A percentile compares a stretch with the other conserved stretches of the same genome.
These are phyloP conservation scores for Torymus texanus DNA, from an alignment of 2,888 invertebrate genomes.

Conservation along the genomic window DNA sequence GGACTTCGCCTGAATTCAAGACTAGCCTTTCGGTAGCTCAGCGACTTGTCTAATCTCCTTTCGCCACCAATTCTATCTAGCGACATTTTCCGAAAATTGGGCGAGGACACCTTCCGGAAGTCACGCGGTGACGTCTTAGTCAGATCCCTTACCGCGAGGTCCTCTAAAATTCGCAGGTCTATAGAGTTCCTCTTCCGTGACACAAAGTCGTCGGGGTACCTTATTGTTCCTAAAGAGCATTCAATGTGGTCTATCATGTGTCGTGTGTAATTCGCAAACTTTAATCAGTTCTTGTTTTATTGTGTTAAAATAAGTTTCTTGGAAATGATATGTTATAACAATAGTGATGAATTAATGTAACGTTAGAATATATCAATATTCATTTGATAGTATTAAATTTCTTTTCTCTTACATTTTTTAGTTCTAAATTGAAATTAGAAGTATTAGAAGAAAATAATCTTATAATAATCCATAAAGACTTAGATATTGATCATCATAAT, in stretches of 20 bases:
- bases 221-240: constrained; percentile 55
- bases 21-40: constrained; percentile 70
- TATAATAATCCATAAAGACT: too few species aligned
- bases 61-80: constrained; percentile 70
- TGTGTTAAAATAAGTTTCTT: too few species aligned
- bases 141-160: constrained; percentile 64
- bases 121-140: constrained; percentile 69
- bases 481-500: too few species aligned
- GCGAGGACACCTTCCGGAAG: constrained; percentile 69
- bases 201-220: constrained; percentile 71
- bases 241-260: not conserved
- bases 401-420: too few species aligned
- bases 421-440: too few species aligned
- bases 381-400: not conserved
- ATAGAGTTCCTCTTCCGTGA: constrained; percentile 71
- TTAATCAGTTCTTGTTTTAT: too few species aligned
- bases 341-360: too few species aligned
- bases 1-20: constrained; percentile 71
- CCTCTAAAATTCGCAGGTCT: constrained; percentile 69
- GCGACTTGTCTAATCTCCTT: constrained; percentile 66
- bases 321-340: too few species aligned
- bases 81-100: constrained; percentile 72
- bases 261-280: too few species aligned
- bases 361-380: not conserved
- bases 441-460: too few species aligned